Conservation (phyloP, 2,797 vertebrate species). For the Coendou prehensilis region DNA sequence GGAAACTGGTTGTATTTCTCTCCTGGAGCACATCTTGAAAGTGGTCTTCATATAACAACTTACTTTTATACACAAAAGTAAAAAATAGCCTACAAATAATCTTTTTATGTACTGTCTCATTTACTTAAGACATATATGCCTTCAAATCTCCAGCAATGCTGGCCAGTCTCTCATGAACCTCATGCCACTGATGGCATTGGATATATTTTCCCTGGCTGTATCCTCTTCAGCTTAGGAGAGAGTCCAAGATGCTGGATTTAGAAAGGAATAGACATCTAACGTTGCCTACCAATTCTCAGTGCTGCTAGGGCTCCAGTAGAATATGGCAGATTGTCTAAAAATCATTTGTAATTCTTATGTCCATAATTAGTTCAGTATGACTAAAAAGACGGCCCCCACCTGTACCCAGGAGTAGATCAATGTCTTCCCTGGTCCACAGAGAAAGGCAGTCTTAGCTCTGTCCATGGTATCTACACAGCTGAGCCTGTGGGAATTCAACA, state of each 20-base stretch:
- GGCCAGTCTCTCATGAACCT: neutral
- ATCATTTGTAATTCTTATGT: neutral
- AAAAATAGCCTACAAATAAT: neutral
- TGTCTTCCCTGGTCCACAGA: neutral
- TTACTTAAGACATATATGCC: neutral
- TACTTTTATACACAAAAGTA: neutral
- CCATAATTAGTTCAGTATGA: neutral
- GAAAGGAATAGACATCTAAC: neutral
- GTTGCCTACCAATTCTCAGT: neutral
- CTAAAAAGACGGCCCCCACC: neutral
- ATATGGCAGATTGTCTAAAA: neutral
- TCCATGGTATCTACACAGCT: conserved; percentile 16
- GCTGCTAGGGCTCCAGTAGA: neutral
- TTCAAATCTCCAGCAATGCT: conserved; percentile 27
- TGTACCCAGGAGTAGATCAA: neutral
- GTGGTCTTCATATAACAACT: neutral
- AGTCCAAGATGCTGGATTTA: neutral
- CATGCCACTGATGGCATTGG: neutral
- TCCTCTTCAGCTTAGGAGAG: neutral
- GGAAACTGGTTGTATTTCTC: neutral
- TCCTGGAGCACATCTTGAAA: neutral
- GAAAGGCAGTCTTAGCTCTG: conserved; percentile 16
- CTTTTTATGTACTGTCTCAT: neutral
- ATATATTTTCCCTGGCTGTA: neutral
- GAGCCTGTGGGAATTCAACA: neutral